Evolutionary conservation across 2,113 vertebrate species (phyloP).

Genomic region (Atractosteus spatula): DNA sequence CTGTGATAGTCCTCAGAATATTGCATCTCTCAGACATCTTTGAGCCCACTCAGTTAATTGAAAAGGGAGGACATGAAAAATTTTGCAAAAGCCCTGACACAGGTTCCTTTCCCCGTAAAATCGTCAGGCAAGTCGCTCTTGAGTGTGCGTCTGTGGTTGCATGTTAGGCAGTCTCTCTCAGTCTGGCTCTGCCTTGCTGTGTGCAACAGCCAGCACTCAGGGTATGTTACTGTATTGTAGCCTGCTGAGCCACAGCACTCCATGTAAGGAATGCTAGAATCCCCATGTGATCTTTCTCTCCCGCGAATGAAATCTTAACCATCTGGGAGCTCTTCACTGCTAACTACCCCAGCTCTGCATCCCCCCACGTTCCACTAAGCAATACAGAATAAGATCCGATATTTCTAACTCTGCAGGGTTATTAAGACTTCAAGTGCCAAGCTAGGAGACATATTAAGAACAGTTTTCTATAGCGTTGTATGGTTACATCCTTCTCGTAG

Average conservation of each 20-base stretch:
- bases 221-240: slow-evolving; percentile 32
- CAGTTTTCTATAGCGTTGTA: no score
- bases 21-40: slow-evolving; percentile 85
- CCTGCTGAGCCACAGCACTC: slow-evolving; percentile 56
- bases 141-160: background rate
- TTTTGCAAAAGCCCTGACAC: background rate
- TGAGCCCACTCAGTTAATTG: slow-evolving; percentile 16
- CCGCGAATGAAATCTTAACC: slow-evolving; percentile 76
- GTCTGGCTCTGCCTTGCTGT: slow-evolving; percentile 1
- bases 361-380: background rate
- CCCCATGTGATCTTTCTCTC: slow-evolving; percentile 72
- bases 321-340: slow-evolving; percentile 41
- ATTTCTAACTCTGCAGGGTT: no score
- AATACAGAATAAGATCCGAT: background rate
- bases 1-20: slow-evolving; percentile 73
- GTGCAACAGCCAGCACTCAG: background rate
- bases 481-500: no score
- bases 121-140: background rate
- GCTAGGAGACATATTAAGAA: no score
- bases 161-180: background rate
- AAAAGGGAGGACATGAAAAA: no score
- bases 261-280: slow-evolving; percentile 64
- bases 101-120: background rate
- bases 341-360: slow-evolving; percentile 27
- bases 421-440: no score